Evolutionary conservation across 2,888 invertebrate genomes (phyloP).

Genomic region (Eurytoma californica): DNA sequence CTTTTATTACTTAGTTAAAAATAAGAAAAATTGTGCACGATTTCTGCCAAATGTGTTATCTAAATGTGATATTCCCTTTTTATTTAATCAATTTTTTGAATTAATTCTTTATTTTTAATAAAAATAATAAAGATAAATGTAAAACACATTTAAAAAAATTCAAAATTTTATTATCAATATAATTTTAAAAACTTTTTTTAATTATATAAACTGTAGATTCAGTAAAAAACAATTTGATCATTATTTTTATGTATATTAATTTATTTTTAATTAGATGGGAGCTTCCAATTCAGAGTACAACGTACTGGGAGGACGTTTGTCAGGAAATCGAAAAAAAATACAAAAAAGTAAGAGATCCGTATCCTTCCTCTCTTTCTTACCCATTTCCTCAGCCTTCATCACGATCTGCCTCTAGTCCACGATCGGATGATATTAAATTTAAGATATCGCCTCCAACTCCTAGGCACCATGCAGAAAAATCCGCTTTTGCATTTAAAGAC

Average conservation of each 20-base stretch:
- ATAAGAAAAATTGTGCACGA: too few relatives aligned
- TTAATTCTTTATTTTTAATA: too few relatives aligned
- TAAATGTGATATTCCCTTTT: too few relatives aligned
- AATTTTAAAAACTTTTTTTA: too few relatives aligned
- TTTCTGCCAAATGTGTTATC: too few relatives aligned
- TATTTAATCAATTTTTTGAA: too few relatives aligned
- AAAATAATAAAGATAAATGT: too few relatives aligned
- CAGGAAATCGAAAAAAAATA: conserved; percentile 62
- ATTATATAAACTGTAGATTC: too few relatives aligned
- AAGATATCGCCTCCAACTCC: conserved; percentile 57
- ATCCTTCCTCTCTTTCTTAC: conserved; percentile 47
- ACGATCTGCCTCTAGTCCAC: conserved; percentile 2
- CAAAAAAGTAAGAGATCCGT: conserved; percentile 65
- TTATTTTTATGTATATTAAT: not conserved
- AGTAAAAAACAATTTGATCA: too few relatives aligned
- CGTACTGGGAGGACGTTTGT: conserved; percentile 66
- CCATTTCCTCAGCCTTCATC: conserved; percentile 33
- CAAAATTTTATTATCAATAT: too few relatives aligned
- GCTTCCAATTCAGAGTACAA: conserved; percentile 59
- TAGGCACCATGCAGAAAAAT: conserved; percentile 22
- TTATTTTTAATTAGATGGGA: conserved; percentile 63
- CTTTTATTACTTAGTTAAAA: too few relatives aligned
- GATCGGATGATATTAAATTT: conserved; percentile 55
- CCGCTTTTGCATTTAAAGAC: not conserved
- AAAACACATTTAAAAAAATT: too few relatives aligned